Percentiles rank a stretch among this genome's conserved stretches.
Evolutionary conservation across 1,140 invertebrate species (phyloP).

Genomic region (Danaus plexippus): DNA sequence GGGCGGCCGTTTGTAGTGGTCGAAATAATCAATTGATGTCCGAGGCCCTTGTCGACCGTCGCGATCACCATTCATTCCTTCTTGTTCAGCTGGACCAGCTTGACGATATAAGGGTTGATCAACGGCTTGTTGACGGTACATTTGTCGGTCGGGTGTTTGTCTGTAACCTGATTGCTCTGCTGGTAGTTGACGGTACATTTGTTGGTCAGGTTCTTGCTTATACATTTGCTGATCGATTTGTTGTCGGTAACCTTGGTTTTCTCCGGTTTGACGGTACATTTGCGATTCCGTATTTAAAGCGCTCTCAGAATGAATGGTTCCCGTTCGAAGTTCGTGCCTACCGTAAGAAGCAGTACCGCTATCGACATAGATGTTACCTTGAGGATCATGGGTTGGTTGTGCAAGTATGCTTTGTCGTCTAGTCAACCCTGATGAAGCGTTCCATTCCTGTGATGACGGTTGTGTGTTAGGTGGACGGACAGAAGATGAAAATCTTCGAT

Average conservation of each 20-base stretch:
- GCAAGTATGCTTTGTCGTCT: constrained; percentile 54
- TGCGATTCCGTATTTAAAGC: constrained; percentile 21
- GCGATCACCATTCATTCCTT: constrained; percentile 43
- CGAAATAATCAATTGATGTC: constrained; percentile 82
- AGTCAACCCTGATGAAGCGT: constrained; percentile 35
- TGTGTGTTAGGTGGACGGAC: constrained; percentile 40
- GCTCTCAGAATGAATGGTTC: constrained; percentile 52
- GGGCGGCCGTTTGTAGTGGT: constrained; percentile 93
- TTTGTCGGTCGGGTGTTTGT: constrained; percentile 38
- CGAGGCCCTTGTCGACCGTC: constrained; percentile 62
- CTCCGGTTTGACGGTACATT: constrained; percentile 30
- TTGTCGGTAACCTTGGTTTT: constrained; percentile 24
- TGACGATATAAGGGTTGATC: constrained; percentile 41
- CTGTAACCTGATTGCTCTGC: constrained; percentile 42
- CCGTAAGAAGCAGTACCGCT: constrained; percentile 36
- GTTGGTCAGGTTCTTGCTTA: constrained; percentile 33
- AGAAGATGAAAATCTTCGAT: constrained; percentile 40
- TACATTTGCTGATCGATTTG: constrained; percentile 35
- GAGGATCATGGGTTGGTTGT: constrained; percentile 45
- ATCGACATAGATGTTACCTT: constrained; percentile 40
- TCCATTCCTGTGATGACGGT: constrained; percentile 52
- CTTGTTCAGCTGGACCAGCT: constrained; percentile 32
- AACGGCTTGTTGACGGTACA: constrained; percentile 29
- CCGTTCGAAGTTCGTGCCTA: constrained; percentile 47
- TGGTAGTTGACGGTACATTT: constrained; percentile 34